A percentile compares a stretch with the other conserved stretches of the same genome.
phyloP scores from a whole-genome alignment of 2,113 vertebrate species.

The Jaculus jaculus region DNA sequence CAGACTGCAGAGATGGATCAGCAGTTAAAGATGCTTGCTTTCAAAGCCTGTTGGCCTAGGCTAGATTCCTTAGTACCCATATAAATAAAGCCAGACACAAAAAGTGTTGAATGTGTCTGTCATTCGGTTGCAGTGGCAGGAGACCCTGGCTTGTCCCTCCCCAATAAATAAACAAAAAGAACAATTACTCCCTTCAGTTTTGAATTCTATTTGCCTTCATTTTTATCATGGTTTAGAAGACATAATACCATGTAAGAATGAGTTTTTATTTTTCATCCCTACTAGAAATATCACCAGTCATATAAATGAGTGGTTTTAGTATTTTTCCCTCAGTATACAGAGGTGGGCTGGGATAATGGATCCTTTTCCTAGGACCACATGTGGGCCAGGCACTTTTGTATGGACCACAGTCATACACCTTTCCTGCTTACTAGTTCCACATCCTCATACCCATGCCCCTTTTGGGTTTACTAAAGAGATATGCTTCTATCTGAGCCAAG shows the following conservation, averaged over 20 bases:
- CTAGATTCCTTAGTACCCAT: too few relatives aligned
- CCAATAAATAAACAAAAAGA: too few relatives aligned
- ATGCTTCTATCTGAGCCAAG: background rate
- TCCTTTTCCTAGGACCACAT: background rate
- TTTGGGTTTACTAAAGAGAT: background rate
- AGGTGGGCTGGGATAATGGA: background rate
- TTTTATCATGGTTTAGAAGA: background rate
- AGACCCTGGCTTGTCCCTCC: too few relatives aligned
- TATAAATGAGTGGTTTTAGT: background rate
- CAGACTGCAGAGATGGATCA: too few relatives aligned
- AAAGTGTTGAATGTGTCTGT: too few relatives aligned
- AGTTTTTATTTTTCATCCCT: background rate
- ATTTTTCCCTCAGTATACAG: background rate
- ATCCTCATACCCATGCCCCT: rapidly evolving
- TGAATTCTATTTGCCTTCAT: constrained; percentile 5
- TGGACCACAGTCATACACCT: background rate
- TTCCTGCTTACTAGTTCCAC: background rate
- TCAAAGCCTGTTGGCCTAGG: background rate
- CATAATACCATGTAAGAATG: background rate
- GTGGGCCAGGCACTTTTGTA: background rate
- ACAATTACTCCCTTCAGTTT: background rate
- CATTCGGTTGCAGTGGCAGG: too few relatives aligned
- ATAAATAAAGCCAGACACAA: too few relatives aligned
- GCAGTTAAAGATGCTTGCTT: background rate
- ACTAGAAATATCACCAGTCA: background rate